Evolutionary conservation across 2,797 vertebrate genomes (phyloP), one percentile per base, ranked within the genome.

Genomic region (Platyrinchus mystaceus): DNA sequence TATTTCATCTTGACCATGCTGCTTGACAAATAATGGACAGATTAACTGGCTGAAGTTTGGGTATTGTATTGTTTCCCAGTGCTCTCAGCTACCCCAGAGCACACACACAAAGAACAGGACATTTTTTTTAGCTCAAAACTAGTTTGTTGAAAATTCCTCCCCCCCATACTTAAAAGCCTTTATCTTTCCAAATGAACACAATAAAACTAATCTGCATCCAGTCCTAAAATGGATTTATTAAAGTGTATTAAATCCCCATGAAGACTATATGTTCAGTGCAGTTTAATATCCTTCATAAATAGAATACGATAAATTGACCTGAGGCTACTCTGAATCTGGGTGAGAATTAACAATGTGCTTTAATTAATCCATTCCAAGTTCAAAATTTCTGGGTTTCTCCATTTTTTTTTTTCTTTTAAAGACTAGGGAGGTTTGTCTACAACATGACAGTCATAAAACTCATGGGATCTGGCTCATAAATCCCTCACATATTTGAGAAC

Each of bases 181-280:
- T 63, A 36, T 89, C 76, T 82, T 34, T 52, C 47, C 47, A 59
- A 60, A 92, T 82, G 50, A 76, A 21, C 50, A 83, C 56, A 89
- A 76, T 69, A 55, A 77, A 93, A 34, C 30, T 80, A 34, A 87
- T 89, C 84, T 83, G 75, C 84, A 83, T 87, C 9, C 3, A 47
- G 63, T 44, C 56, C 85, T 80, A 41, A 94, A 94, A 70, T 60
- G 60, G 85, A 91, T 91, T 85, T 82, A 80, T 87, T 89, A 87
- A 91, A 70, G 30, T 70, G 36, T 27, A 59, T 63, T 80, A 91
- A 89, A 94, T 89, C 82, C 75, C 78, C 71, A n/a, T 7, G 30
- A 84, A 55, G 27, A 36, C 30, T 71, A 6, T 83, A 84, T 84
- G 43, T 67, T 89, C 68, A 28, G 44, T n/a, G 66, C 34, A 47